These are phyloP conservation scores for Bos indicus DNA, from an alignment of 2,113 vertebrate genomes.

Conservation along the genomic window DNA sequence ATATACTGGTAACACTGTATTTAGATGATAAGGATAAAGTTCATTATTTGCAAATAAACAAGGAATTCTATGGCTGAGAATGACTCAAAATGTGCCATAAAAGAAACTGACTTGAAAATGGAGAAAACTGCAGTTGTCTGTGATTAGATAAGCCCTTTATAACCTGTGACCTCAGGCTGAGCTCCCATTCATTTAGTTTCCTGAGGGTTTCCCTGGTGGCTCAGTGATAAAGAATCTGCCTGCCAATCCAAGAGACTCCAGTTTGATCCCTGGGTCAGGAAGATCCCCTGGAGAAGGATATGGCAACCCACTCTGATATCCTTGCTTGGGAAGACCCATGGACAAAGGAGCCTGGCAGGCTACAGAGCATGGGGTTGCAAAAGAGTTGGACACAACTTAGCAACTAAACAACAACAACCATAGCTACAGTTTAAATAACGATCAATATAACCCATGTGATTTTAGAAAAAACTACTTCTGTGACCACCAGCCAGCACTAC, in stretches of 20 bases:
- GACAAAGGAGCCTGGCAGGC: background rate
- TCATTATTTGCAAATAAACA: constrained; percentile 4
- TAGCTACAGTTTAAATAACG: background rate
- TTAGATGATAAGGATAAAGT: background rate
- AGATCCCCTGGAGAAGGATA: background rate
- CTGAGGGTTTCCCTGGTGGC: background rate
- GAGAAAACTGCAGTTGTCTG: background rate
- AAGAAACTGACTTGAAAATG: background rate
- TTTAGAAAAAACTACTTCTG: background rate
- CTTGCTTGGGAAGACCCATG: background rate
- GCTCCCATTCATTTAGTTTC: background rate
- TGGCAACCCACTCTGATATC: background rate
- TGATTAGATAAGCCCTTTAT: background rate
- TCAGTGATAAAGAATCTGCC: background rate
- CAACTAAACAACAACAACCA: background rate
- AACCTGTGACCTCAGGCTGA: background rate
- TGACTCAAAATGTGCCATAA: background rate
- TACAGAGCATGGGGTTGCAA: background rate
- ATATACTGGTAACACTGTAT: background rate
- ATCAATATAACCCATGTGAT: background rate
- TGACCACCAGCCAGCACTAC: background rate
- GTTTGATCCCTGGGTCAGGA: background rate
- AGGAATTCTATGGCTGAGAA: background rate
- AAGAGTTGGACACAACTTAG: background rate
- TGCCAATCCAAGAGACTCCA: background rate